Percentiles rank a stretch among this genome's conserved stretches.
Evolutionary conservation across 2,888 invertebrate species (phyloP).

Genomic region (Tinea trinotella): DNA sequence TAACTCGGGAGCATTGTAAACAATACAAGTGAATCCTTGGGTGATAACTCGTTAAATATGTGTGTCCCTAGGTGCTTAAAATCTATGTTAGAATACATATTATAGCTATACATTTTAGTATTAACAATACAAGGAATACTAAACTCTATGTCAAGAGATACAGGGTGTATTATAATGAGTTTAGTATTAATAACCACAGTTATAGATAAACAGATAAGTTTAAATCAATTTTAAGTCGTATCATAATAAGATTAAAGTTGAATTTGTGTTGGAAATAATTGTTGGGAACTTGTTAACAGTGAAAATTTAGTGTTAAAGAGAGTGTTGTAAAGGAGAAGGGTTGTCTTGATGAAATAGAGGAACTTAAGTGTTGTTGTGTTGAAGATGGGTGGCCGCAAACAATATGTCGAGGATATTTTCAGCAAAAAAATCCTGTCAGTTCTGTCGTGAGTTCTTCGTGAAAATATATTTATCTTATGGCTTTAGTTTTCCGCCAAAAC

Average conservation of each 20-base stretch:
- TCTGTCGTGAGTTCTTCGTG: too few relatives aligned
- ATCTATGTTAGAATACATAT: background rate
- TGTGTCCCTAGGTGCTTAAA: background rate
- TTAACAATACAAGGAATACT: too few relatives aligned
- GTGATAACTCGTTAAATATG: slow-evolving; percentile 14
- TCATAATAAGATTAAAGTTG: background rate
- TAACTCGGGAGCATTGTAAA: slow-evolving; percentile 4
- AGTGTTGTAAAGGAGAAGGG: background rate
- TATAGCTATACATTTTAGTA: background rate
- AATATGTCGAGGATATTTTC: too few relatives aligned
- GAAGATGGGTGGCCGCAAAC: too few relatives aligned
- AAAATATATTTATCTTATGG: too few relatives aligned
- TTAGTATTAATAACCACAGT: background rate
- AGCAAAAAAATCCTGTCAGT: too few relatives aligned
- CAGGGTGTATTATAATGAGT: too few relatives aligned
- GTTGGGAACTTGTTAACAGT: background rate
- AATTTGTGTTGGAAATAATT: background rate
- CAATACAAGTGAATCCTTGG: slow-evolving; percentile 2
- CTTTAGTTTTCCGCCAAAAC: too few relatives aligned
- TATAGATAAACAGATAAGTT: background rate
- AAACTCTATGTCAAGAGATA: background rate
- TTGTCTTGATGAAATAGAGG: background rate
- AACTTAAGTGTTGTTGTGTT: too few relatives aligned
- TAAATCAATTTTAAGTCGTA: background rate
- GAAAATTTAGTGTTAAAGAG: background rate